A percentile compares a stretch with the other conserved stretches of the same genome.
Evolutionary conservation across 92 coral and sea anemone species (phyloP).

Genomic region (Parazoanthus swiftii): DNA sequence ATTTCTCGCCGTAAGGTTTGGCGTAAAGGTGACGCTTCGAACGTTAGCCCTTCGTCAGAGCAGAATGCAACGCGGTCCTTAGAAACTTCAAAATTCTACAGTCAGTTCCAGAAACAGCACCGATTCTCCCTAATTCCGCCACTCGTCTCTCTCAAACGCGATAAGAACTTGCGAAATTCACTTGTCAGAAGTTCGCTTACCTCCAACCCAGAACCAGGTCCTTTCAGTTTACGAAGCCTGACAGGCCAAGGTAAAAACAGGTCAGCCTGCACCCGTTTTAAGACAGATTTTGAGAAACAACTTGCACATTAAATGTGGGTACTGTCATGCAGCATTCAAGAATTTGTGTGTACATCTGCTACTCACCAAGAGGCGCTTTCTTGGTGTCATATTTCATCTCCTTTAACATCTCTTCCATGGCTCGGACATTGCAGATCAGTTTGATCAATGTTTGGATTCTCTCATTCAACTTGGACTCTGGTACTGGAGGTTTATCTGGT

Average conservation of each 20-base stretch:
- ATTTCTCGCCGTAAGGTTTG: too few species aligned
- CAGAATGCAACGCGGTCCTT: too few species aligned
- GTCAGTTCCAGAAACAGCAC: too few species aligned
- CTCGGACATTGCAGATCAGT: slow-evolving; percentile 87
- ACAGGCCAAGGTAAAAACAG: neutral
- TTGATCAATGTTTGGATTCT: slow-evolving; percentile 82
- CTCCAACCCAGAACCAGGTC: too few species aligned
- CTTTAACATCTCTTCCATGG: slow-evolving; percentile 94
- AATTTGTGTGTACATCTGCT: neutral
- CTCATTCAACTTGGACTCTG: slow-evolving; percentile 77
- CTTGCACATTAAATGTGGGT: neutral
- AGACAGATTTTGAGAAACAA: neutral
- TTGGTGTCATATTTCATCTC: slow-evolving; percentile 97
- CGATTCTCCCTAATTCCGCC: too few species aligned
- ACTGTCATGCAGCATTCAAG: neutral
- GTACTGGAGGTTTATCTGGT: slow-evolving; percentile 70
- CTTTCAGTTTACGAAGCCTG: neutral
- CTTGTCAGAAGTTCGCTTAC: too few species aligned
- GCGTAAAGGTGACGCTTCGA: too few species aligned
- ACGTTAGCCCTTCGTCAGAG: too few species aligned
- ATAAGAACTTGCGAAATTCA: too few species aligned
- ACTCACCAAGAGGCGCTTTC: slow-evolving; percentile 93
- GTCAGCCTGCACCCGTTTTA: too few species aligned
- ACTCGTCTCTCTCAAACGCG: too few species aligned
- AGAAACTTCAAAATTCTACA: too few species aligned